phyloP scores from a whole-genome alignment of 2,797 vertebrate species.

The Rhabdophis nuchalis region DNA sequence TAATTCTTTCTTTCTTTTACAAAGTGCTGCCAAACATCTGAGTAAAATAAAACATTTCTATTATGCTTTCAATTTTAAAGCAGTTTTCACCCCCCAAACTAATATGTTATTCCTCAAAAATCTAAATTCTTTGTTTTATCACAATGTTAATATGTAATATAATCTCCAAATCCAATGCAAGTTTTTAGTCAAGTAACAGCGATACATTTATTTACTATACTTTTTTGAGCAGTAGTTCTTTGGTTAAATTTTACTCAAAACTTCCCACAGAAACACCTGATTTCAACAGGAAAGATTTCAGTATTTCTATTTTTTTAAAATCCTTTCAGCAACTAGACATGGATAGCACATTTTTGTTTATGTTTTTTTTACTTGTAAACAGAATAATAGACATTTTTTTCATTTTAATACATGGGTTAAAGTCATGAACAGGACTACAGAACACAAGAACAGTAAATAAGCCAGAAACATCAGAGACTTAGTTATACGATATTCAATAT shows the following conservation, averaged over 20 bases:
- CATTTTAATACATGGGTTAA: conserved; percentile 20
- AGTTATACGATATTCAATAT: conserved; percentile 41
- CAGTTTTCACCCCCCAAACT: conserved; percentile 18
- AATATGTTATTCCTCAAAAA: conserved; percentile 25
- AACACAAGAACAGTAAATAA: conserved; percentile 45
- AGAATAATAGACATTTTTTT: conserved; percentile 35
- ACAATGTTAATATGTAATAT: conserved; percentile 36
- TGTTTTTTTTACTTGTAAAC: neutral
- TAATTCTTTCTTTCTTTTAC: neutral
- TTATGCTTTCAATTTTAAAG: conserved; percentile 25
- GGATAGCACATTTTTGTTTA: conserved; percentile 19
- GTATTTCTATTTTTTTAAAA: neutral
- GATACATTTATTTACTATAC: conserved; percentile 49
- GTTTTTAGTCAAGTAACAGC: conserved; percentile 24
- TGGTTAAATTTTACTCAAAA: conserved; percentile 20
- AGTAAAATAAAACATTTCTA: conserved; percentile 51
- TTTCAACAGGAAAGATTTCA: conserved; percentile 12
- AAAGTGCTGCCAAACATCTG: conserved; percentile 11
- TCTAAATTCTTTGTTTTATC: conserved; percentile 37
- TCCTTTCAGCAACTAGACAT: conserved; percentile 17
- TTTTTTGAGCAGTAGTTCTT: conserved; percentile 48
- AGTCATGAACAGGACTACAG: conserved; percentile 20
- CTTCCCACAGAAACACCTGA: conserved; percentile 25
- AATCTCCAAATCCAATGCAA: conserved; percentile 53
- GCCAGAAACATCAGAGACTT: conserved; percentile 50